Base-by-base conservation (phyloP, 2,113 vertebrate species). In the Pseudopipra pipra region DNA sequence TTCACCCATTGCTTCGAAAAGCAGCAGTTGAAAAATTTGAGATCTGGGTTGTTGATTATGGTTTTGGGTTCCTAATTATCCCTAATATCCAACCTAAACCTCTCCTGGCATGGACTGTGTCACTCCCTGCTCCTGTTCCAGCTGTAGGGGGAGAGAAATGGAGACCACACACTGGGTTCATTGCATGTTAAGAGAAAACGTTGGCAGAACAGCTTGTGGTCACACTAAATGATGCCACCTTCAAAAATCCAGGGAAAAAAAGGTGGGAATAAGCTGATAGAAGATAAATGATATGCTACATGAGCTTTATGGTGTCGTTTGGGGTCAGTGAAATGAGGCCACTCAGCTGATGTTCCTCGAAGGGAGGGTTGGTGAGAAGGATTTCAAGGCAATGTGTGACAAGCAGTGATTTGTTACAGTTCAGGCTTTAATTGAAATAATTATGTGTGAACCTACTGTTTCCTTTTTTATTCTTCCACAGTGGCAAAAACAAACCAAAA, bases 401-500 rank as follows among this genome's bases (percentile, higher is more conserved):
- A 37, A 83, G 30, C 37, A 8, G 33, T 1, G 1, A 11, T 93
- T 63, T 16, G 44, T 85, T 75, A 21, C 15, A 63, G 71, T 72
- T 88, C 43, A 82, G 33, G 35, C 24, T 67, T 96, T 95, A 47
- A 65, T 52, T 84, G 47, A 73, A 86, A 31, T 52, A 56, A 37
- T 55, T 83, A 12, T 2, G 4, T 1, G 12, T 28, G 72, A 80
- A 66, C 43, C 23, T 62, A 84, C 47, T 76, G 27, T 51, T 81
- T 46, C 51, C 12, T 55, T 58, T 55, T 66, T 89, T 63, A 20
- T 67, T 77, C 31, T 62, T 89, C 43, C 62, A 8, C 33, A 16
- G 47, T 43, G 31, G 30, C 49, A 63, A 52, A 86, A 72, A 68
- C 0, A 5, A 89, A 23, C 18, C 0, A 0, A 43, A 66, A 55